These are phyloP conservation scores for Scomber colias DNA, from an alignment of 2,113 vertebrate genomes.

Conservation along the genomic window DNA sequence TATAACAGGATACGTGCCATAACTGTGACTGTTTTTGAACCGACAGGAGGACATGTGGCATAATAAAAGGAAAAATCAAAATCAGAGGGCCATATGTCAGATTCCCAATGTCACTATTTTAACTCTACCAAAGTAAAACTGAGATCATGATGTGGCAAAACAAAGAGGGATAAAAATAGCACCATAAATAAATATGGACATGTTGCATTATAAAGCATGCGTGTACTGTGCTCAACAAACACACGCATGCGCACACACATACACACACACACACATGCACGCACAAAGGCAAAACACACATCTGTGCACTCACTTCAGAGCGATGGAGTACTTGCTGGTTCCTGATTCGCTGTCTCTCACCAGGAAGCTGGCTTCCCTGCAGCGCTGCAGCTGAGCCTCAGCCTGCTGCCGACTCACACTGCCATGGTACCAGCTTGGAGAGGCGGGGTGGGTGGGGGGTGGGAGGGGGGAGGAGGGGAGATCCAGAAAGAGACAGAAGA, in stretches of 20 bases:
- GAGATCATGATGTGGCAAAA: constrained; percentile 3
- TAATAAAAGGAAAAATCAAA: background rate
- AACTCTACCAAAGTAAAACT: background rate
- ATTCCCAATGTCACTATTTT: background rate
- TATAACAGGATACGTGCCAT: background rate
- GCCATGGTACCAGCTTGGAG: constrained; percentile 95
- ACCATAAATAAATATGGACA: constrained; percentile 17
- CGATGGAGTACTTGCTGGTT: constrained; percentile 96
- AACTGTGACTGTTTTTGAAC: background rate
- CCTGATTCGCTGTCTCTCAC: constrained; percentile 95
- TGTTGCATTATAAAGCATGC: constrained; percentile 15
- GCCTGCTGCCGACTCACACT: constrained; percentile 93
- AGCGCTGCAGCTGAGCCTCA: constrained; percentile 92
- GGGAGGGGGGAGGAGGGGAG: background rate
- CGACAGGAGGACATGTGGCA: no score
- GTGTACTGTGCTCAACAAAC: constrained; percentile 4
- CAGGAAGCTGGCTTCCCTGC: constrained; percentile 94
- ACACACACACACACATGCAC: background rate
- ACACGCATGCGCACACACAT: background rate
- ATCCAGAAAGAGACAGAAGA: constrained; percentile 30
- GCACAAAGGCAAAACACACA: constrained; percentile 13
- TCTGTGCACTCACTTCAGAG: constrained; percentile 91
- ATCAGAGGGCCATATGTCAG: background rate
- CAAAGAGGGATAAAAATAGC: constrained; percentile 2
- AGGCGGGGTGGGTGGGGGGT: background rate